Conservation (phyloP, 1,140 invertebrate species). For the Epicauta chinensis region DNA sequence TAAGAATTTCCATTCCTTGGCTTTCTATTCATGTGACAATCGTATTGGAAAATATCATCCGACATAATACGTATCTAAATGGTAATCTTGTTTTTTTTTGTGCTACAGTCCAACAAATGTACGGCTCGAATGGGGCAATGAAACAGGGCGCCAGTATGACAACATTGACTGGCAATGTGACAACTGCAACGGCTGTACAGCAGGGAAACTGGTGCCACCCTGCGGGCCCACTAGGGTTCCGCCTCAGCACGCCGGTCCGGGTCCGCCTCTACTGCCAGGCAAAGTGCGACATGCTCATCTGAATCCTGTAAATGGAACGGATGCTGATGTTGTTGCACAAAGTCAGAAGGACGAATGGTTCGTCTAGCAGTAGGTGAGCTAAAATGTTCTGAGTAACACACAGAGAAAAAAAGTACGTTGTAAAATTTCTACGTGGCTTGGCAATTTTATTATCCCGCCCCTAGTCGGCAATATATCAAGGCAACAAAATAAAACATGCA, state of each 20-base stretch:
- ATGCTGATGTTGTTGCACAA: slow-evolving; percentile 36
- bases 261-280: slow-evolving; percentile 67
- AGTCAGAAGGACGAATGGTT: slow-evolving; percentile 61
- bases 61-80: neutral
- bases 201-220: slow-evolving; percentile 92
- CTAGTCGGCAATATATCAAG: too few species aligned
- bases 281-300: slow-evolving; percentile 50
- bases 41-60: neutral
- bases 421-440: too few species aligned
- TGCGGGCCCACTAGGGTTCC: slow-evolving; percentile 79
- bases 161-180: slow-evolving; percentile 45
- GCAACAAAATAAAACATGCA: too few species aligned
- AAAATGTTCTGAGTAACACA: too few species aligned
- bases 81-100: slow-evolving; percentile 29
- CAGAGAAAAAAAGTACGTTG: too few species aligned
- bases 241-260: slow-evolving; percentile 59
- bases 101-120: slow-evolving; percentile 68
- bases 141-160: slow-evolving; percentile 54
- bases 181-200: slow-evolving; percentile 50
- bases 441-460: too few species aligned
- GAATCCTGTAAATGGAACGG: slow-evolving; percentile 32
- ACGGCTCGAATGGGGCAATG: slow-evolving; percentile 70
- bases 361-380: slow-evolving; percentile 54
- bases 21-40: too few species aligned
- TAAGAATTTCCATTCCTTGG: too few species aligned